Conservation (phyloP, 2,113 vertebrate genomes). For the Amphilophus citrinellus region DNA sequence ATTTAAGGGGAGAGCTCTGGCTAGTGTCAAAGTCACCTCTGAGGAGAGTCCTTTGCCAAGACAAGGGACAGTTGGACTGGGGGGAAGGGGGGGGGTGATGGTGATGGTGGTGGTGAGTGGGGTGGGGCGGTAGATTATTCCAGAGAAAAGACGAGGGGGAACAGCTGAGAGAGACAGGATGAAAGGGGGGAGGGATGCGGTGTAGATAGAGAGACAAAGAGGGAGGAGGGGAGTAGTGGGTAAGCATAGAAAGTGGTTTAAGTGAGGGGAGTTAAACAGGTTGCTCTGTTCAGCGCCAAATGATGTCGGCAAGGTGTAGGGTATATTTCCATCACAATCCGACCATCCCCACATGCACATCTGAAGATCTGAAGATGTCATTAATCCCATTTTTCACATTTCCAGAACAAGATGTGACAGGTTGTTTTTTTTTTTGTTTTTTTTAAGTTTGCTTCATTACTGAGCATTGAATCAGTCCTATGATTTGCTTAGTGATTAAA, state of each 20-base stretch:
- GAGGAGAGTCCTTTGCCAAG: slow-evolving; percentile 75
- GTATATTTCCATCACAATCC: neutral
- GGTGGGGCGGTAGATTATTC: slow-evolving; percentile 60
- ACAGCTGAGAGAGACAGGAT: slow-evolving; percentile 74
- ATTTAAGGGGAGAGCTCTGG: slow-evolving; percentile 74
- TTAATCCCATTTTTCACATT: slow-evolving; percentile 9
- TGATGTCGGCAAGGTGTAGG: neutral
- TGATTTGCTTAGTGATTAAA: neutral
- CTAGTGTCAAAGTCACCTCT: slow-evolving; percentile 82
- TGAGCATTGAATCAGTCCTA: neutral
- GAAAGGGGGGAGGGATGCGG: slow-evolving; percentile 16
- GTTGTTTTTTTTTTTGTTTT: neutral
- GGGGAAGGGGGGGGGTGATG: neutral
- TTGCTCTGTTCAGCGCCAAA: neutral
- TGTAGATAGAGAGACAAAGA: neutral
- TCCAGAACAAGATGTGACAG: neutral
- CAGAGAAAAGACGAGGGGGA: slow-evolving; percentile 67
- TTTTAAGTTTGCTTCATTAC: neutral
- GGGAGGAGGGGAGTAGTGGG: neutral
- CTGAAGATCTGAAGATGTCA: neutral
- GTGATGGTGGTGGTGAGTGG: neutral
- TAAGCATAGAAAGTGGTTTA: neutral
- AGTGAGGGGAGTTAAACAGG: neutral
- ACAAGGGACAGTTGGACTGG: slow-evolving; percentile 58
- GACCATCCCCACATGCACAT: too few relatives aligned